Conservation (phyloP, 2,113 vertebrate species). For the Serinus canaria region DNA sequence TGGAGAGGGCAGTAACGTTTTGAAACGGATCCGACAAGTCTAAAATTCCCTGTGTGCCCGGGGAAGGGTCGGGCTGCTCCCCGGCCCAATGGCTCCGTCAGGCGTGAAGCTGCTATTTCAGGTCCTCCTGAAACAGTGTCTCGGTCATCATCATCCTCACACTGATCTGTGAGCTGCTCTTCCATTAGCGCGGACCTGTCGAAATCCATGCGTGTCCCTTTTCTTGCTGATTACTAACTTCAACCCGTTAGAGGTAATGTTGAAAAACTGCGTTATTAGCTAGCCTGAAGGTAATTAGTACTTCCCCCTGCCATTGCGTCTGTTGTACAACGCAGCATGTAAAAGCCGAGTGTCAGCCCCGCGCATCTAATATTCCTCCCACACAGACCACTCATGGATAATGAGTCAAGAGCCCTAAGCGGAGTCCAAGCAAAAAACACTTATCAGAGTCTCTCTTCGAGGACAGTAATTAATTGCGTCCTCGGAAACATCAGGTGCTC, state of each 20-base stretch:
- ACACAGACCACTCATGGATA: slow-evolving; percentile 27
- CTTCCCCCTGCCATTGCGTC: slow-evolving; percentile 33
- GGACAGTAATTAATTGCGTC: slow-evolving; percentile 32
- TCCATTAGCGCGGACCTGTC: neutral
- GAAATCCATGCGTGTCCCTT: neutral
- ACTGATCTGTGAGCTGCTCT: neutral
- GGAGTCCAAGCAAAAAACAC: slow-evolving; percentile 9
- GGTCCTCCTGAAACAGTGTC: neutral
- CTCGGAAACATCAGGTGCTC: neutral
- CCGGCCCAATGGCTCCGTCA: neutral
- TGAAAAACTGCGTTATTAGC: slow-evolving; percentile 27
- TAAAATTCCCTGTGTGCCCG: neutral
- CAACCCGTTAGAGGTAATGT: neutral
- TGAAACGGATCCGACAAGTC: neutral
- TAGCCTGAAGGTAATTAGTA: slow-evolving; percentile 49
- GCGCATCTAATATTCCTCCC: neutral
- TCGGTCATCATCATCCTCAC: neutral
- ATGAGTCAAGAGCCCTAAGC: slow-evolving; percentile 53
- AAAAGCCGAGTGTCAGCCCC: slow-evolving; percentile 39
- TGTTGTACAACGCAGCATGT: neutral
- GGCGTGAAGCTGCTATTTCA: neutral
- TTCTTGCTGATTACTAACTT: slow-evolving; percentile 33
- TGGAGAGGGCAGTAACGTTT: neutral
- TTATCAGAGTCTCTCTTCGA: slow-evolving; percentile 25
- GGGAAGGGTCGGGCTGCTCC: neutral